phyloP scores from a whole-genome alignment of 2,113 vertebrate genomes.

The Pseudorasbora parva region DNA sequence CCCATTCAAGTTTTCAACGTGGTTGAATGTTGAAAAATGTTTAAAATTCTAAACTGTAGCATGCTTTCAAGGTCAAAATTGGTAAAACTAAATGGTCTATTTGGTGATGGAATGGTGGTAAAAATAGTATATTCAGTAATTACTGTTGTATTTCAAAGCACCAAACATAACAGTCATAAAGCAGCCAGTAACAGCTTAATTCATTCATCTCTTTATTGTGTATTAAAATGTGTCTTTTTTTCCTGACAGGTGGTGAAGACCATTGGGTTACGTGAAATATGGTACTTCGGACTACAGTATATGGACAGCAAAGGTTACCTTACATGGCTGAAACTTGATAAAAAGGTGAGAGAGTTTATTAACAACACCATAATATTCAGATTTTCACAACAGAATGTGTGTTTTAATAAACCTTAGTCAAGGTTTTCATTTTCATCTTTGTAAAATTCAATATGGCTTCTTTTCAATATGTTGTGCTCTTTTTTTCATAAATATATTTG shows the following conservation, averaged over 20 bases:
- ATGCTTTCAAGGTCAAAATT: background rate
- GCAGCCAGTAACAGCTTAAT: background rate
- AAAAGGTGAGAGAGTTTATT: slow-evolving; percentile 82
- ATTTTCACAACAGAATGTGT: background rate
- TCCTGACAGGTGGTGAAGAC: slow-evolving; percentile 92
- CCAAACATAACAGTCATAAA: background rate
- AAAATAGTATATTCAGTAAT: background rate
- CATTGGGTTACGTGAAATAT: slow-evolving; percentile 91
- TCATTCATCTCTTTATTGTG: slow-evolving; percentile 4
- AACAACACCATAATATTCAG: background rate
- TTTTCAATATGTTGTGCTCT: background rate
- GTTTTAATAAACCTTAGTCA: background rate
- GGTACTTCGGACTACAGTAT: slow-evolving; percentile 97
- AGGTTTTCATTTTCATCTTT: background rate
- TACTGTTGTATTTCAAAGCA: background rate
- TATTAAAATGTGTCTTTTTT: background rate
- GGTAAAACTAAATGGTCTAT: too few relatives aligned
- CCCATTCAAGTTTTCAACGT: background rate
- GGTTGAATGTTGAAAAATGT: background rate
- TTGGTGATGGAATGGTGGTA: background rate
- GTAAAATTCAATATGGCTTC: background rate
- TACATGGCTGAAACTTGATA: slow-evolving; percentile 97
- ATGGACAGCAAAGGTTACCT: slow-evolving; percentile 89
- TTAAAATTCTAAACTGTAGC: background rate
- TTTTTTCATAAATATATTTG: background rate